These are phyloP conservation scores for Cheilosia soror DNA, from an alignment of 2,888 invertebrate genomes.

Conservation along the genomic window DNA sequence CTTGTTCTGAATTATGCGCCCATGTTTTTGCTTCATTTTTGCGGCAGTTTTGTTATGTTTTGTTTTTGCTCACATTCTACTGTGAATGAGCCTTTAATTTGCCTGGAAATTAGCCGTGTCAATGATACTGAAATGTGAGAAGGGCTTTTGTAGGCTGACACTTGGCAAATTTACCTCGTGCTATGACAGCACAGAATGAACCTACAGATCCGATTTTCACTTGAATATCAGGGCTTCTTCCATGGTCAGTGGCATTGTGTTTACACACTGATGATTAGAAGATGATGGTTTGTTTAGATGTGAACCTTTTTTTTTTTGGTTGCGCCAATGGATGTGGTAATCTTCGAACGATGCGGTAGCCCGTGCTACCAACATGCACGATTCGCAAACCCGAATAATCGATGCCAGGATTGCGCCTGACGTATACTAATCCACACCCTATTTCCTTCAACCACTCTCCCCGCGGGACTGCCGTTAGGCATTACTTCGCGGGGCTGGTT, in stretches of 20 bases:
- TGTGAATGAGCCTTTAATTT: slow-evolving; percentile 74
- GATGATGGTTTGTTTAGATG: too few species aligned
- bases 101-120: slow-evolving; percentile 72
- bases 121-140: slow-evolving; percentile 62
- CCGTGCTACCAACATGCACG: too few species aligned
- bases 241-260: not conserved
- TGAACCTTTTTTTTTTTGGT: too few species aligned
- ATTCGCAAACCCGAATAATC: too few species aligned
- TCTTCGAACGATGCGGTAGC: too few species aligned
- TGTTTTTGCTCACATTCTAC: slow-evolving; percentile 56
- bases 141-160: slow-evolving; percentile 21
- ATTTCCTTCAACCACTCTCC: too few species aligned
- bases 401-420: too few species aligned
- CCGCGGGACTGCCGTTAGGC: too few species aligned
- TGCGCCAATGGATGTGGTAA: too few species aligned
- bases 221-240: not conserved
- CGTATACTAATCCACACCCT: too few species aligned
- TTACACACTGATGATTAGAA: not conserved
- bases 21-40: slow-evolving; percentile 23
- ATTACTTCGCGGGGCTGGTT: too few species aligned
- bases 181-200: not conserved
- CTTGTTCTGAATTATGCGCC: slow-evolving; percentile 51
- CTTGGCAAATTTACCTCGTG: slow-evolving; percentile 25
- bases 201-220: not conserved
- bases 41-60: slow-evolving; percentile 7